These are phyloP conservation scores for Aldrovandia affinis DNA, from an alignment of 2,797 vertebrate genomes.

Conservation along the genomic window DNA sequence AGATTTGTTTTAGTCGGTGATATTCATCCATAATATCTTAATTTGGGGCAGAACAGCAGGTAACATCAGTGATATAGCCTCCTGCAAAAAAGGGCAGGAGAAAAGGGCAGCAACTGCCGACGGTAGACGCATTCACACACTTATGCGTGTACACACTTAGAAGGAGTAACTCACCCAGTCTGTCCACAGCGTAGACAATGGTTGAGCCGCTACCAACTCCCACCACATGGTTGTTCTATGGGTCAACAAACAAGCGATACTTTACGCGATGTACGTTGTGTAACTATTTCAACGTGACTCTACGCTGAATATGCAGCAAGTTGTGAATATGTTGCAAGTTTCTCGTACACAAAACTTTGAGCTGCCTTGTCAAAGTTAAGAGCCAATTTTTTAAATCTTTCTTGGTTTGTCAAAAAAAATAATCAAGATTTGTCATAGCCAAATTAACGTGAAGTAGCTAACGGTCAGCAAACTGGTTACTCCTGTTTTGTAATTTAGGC, in stretches of 20 bases:
- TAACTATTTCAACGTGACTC: not conserved
- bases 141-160: too few species aligned
- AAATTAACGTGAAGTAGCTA: not conserved
- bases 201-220: slow-evolving; percentile 97
- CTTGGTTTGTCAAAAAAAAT: not conserved
- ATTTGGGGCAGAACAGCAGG: too few species aligned
- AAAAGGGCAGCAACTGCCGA: too few species aligned
- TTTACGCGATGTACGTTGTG: not conserved
- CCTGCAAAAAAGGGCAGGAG: too few species aligned
- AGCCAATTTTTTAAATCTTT: not conserved
- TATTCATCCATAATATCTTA: too few species aligned
- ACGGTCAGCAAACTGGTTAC: not conserved
- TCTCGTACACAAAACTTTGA: not conserved
- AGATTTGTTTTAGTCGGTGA: too few species aligned
- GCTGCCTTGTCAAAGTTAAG: not conserved
- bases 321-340: not conserved
- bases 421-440: not conserved
- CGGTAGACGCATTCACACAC: not conserved
- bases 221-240: slow-evolving; percentile 91
- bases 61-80: too few species aligned
- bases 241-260: not conserved
- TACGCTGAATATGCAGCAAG: too few species aligned
- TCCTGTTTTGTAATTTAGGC: not conserved
- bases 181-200: slow-evolving; percentile 92
- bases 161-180: slow-evolving; percentile 79